Evolutionary conservation across 2,113 vertebrate genomes (phyloP).

Genomic region (Engystomops pustulosus): DNA sequence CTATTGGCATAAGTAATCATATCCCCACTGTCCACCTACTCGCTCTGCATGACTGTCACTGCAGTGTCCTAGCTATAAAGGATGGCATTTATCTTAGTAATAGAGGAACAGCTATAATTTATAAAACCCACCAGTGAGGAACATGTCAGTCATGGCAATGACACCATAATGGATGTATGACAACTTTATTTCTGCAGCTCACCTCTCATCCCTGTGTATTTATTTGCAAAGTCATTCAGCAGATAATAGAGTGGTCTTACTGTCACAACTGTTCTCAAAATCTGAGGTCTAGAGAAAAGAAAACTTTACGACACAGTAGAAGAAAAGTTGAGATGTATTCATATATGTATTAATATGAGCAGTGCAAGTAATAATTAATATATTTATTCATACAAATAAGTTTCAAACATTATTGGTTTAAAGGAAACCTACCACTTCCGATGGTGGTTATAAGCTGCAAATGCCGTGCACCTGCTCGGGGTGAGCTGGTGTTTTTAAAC

Average conservation of each 20-base stretch:
- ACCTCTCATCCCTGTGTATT: slow-evolving; percentile 46
- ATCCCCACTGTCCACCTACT: slow-evolving; percentile 37
- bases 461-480: too few relatives aligned
- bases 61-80: slow-evolving; percentile 36
- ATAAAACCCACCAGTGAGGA: slow-evolving; percentile 53
- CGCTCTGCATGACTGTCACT: slow-evolving; percentile 32
- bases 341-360: too few relatives aligned
- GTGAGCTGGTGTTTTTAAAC: too few relatives aligned
- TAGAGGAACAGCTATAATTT: slow-evolving; percentile 50
- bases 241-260: slow-evolving; percentile 48
- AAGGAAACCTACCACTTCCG: too few relatives aligned
- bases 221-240: slow-evolving; percentile 52
- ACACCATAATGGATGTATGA: slow-evolving; percentile 55
- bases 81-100: slow-evolving; percentile 53
- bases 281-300: neutral
- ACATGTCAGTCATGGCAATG: slow-evolving; percentile 56
- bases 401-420: too few relatives aligned
- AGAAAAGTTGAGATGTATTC: neutral
- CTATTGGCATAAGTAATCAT: slow-evolving; percentile 37
- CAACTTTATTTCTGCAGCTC: slow-evolving; percentile 50
- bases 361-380: too few relatives aligned
- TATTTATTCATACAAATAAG: too few relatives aligned
- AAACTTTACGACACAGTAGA: neutral
- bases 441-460: too few relatives aligned
- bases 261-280: slow-evolving; percentile 29